These are phyloP conservation scores for Microdon myrmicae DNA, from an alignment of 2,888 invertebrate genomes.

Conservation along the genomic window DNA sequence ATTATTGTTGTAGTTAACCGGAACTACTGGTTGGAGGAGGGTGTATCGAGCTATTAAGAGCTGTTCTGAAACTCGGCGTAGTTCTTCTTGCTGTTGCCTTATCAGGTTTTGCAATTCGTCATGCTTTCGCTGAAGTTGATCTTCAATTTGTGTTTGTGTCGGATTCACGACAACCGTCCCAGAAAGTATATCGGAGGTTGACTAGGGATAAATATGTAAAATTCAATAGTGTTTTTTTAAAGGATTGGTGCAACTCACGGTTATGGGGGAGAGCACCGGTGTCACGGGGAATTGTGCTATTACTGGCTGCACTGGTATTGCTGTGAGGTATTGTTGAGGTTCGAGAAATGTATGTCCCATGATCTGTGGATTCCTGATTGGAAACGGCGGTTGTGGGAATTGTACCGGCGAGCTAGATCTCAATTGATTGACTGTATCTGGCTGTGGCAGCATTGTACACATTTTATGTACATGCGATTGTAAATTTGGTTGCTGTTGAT, in stretches of 20 bases:
- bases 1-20: slow-evolving; percentile 56
- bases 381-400: slow-evolving; percentile 69
- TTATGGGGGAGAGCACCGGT: slow-evolving; percentile 63
- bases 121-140: slow-evolving; percentile 83
- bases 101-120: slow-evolving; percentile 87
- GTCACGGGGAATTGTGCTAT: slow-evolving; percentile 69
- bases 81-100: slow-evolving; percentile 85
- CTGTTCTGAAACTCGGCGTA: slow-evolving; percentile 87
- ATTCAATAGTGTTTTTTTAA: too few species aligned
- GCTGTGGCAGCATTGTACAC: slow-evolving; percentile 37
- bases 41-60: slow-evolving; percentile 83
- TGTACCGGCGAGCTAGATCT: slow-evolving; percentile 63
- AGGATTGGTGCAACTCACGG: slow-evolving; percentile 54
- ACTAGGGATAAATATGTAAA: slow-evolving; percentile 20
- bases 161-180: slow-evolving; percentile 69
- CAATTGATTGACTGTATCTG: slow-evolving; percentile 46
- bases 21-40: slow-evolving; percentile 68
- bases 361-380: slow-evolving; percentile 65
- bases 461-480: slow-evolving; percentile 38
- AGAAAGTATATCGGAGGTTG: slow-evolving; percentile 59
- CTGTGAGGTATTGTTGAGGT: slow-evolving; percentile 69
- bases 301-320: slow-evolving; percentile 72
- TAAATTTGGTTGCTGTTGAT: slow-evolving; percentile 48
- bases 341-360: slow-evolving; percentile 66
- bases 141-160: slow-evolving; percentile 73